A percentile compares a stretch with the other conserved stretches of the same genome.
These are phyloP conservation scores for Poecilia picta DNA, from an alignment of 2,797 vertebrate genomes.

Conservation along the genomic window DNA sequence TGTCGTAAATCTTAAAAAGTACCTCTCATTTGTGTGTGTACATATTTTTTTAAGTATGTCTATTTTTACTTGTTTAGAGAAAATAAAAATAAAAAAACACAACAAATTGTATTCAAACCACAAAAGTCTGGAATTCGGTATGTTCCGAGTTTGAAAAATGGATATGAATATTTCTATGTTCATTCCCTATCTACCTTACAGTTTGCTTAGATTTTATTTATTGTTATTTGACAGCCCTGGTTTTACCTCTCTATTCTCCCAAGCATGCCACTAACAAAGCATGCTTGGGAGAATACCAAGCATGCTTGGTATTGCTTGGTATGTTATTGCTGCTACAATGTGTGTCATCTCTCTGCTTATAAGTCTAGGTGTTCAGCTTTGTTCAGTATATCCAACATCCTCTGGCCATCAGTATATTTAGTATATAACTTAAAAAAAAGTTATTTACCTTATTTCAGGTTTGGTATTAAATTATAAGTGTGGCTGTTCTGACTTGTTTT, in stretches of 20 bases:
- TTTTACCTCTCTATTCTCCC: constrained; percentile 53
- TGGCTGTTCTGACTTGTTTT: not conserved
- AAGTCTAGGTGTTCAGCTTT: not conserved
- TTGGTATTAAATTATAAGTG: not conserved
- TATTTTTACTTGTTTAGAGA: no score
- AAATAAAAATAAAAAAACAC: not conserved
- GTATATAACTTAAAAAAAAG: no score
- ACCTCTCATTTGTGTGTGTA: constrained; percentile 24
- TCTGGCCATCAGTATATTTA: not conserved
- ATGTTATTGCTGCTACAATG: constrained; percentile 1
- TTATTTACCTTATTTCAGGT: not conserved
- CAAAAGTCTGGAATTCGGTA: not conserved
- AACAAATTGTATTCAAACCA: not conserved
- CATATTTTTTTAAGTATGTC: constrained; percentile 6
- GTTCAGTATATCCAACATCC: not conserved
- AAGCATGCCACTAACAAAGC: constrained; percentile 56
- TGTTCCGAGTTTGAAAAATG: not conserved
- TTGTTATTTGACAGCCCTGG: not conserved
- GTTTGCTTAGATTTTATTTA: not conserved
- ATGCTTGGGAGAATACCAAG: no score
- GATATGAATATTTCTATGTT: not conserved
- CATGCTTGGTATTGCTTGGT: no score
- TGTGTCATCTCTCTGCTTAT: constrained; percentile 17
- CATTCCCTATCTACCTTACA: not conserved
- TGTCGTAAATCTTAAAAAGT: constrained; percentile 69